Conservation (phyloP, 2,797 vertebrate genomes). For the Hoplostethus mediterraneus region DNA sequence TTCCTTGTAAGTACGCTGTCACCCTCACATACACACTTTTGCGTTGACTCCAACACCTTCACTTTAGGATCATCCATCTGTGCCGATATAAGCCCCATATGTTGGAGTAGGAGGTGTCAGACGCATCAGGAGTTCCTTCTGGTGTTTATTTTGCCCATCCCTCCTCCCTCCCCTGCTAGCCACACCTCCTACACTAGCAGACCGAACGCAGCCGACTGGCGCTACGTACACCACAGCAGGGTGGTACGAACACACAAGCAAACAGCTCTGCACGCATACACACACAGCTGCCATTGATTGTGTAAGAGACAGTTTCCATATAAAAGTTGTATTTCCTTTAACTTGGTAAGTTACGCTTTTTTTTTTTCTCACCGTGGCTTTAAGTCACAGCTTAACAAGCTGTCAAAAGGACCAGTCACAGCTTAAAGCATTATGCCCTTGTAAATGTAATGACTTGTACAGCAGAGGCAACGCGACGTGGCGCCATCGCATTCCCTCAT, state of each 20-base stretch:
- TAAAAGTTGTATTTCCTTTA: conserved; percentile 46
- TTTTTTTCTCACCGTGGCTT: conserved; percentile 40
- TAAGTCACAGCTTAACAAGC: conserved; percentile 67
- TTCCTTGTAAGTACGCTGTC: background rate
- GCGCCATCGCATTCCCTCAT: conserved; percentile 66
- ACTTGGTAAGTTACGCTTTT: conserved; percentile 28
- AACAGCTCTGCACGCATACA: background rate
- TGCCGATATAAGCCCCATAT: conserved; percentile 33
- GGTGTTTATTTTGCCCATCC: conserved; percentile 15
- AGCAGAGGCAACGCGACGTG: conserved; percentile 63
- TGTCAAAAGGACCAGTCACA: conserved; percentile 71
- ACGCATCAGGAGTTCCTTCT: conserved; percentile 19
- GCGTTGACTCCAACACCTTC: conserved; percentile 27
- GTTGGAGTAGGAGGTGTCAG: conserved; percentile 55
- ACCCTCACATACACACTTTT: conserved; percentile 25
- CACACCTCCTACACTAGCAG: conserved; percentile 2
- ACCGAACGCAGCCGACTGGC: conserved; percentile 9
- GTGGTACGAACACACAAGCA: background rate
- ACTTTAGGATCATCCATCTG: conserved; percentile 28
- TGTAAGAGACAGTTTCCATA: conserved; percentile 33
- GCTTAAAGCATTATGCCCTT: conserved; percentile 66
- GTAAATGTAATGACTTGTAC: conserved; percentile 76
- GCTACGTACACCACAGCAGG: background rate
- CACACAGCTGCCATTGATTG: conserved; percentile 4
- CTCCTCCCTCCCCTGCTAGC: conserved; percentile 3